Evolutionary conservation across 2,888 invertebrate genomes (phyloP).

Genomic region (Nemotelus pantherinus): DNA sequence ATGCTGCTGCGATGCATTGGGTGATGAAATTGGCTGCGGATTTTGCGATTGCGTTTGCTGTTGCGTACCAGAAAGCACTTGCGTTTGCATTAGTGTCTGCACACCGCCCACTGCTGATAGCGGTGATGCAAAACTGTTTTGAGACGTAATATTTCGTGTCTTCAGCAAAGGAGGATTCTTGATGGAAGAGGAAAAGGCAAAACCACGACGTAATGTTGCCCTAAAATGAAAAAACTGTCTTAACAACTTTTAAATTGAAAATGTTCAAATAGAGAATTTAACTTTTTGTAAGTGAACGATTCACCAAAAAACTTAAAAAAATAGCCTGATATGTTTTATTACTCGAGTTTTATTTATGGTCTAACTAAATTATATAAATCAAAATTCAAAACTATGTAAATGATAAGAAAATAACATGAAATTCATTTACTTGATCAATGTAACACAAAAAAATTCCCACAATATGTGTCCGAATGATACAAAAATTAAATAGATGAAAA

Average conservation of each 20-base stretch:
- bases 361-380: too few relatives aligned
- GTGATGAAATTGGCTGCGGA: conserved; percentile 50
- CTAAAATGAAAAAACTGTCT: conserved; percentile 58
- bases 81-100: conserved; percentile 56
- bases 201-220: conserved; percentile 72
- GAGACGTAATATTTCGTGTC: conserved; percentile 77
- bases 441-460: too few relatives aligned
- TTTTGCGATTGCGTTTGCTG: conserved; percentile 48
- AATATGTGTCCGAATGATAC: too few relatives aligned
- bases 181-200: conserved; percentile 77
- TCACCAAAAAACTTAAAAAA: too few relatives aligned
- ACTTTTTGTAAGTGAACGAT: too few relatives aligned
- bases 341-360: too few relatives aligned
- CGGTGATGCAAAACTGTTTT: conserved; percentile 64
- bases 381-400: too few relatives aligned
- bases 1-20: conserved; percentile 51
- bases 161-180: conserved; percentile 85
- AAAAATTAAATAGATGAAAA: too few relatives aligned
- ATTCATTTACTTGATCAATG: too few relatives aligned
- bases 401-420: too few relatives aligned
- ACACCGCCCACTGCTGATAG: conserved; percentile 61
- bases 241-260: background rate
- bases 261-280: too few relatives aligned
- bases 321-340: too few relatives aligned
- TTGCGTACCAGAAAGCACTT: conserved; percentile 50